Conservation (phyloP, 2,797 vertebrate species). For the Chrysocyon brachyurus region DNA sequence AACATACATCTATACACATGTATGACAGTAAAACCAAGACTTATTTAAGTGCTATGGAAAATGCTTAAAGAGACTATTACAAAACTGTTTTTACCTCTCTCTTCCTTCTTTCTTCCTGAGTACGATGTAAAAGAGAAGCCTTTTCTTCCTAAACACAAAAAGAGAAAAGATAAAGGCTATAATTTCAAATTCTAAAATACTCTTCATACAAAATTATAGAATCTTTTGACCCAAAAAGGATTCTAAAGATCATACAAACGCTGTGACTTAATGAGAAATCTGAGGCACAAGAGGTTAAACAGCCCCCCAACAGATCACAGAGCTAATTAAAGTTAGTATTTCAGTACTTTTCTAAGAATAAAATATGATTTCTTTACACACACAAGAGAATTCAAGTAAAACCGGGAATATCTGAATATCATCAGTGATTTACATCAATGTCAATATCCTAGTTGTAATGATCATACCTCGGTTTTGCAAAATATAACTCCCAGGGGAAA, state of each 20-base stretch:
- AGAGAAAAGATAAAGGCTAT: slow-evolving; percentile 9
- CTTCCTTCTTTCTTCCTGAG: slow-evolving; percentile 98
- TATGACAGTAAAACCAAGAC: neutral
- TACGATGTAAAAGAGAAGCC: slow-evolving; percentile 97
- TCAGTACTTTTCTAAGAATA: neutral
- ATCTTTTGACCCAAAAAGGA: neutral
- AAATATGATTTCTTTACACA: neutral
- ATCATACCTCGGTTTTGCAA: fast-evolving
- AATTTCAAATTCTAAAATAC: slow-evolving; percentile 63
- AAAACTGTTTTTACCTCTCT: slow-evolving; percentile 93
- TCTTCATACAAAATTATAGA: neutral
- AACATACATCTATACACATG: fast-evolving
- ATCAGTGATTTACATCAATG: fast-evolving
- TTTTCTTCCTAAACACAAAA: slow-evolving; percentile 94
- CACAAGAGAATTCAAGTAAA: neutral
- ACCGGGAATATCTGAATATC: neutral
- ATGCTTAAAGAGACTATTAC: neutral
- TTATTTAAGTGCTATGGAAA: neutral
- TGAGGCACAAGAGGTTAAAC: neutral
- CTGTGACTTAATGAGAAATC: neutral
- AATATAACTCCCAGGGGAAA: neutral
- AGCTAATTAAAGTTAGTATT: neutral
- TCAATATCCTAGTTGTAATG: neutral
- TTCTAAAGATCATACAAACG: neutral
- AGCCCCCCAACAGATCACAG: neutral